These are phyloP conservation scores for Halichoeres trimaculatus DNA, from an alignment of 2,113 vertebrate genomes.

Conservation along the genomic window DNA sequence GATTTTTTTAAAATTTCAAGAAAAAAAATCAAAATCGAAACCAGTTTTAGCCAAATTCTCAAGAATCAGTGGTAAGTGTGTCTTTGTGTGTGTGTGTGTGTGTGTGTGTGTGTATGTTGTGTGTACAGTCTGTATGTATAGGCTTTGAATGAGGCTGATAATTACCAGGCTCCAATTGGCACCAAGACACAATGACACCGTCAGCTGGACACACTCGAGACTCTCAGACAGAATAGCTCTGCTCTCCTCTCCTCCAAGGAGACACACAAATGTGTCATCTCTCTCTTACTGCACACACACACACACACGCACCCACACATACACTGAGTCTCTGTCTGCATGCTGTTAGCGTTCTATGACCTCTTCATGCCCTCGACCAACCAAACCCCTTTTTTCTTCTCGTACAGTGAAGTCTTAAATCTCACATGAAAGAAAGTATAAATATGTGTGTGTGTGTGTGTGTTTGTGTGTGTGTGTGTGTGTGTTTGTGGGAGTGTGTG, in stretches of 20 bases:
- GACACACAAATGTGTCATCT: slow-evolving; percentile 42
- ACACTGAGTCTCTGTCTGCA: slow-evolving; percentile 36
- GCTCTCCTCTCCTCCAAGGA: slow-evolving; percentile 58
- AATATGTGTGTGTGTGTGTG: not conserved
- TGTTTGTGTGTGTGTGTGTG: not conserved
- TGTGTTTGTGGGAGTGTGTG: too few species aligned
- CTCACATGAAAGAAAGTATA: slow-evolving; percentile 11
- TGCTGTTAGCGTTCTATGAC: slow-evolving; percentile 38
- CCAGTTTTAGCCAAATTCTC: too few species aligned
- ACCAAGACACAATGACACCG: slow-evolving; percentile 56
- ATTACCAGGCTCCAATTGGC: slow-evolving; percentile 66
- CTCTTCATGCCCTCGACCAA: slow-evolving; percentile 36
- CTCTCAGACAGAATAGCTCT: slow-evolving; percentile 52
- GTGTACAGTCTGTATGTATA: slow-evolving; percentile 15
- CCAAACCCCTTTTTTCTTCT: not conserved
- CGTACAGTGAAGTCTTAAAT: not conserved
- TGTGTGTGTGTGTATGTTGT: slow-evolving; percentile 14
- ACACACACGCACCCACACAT: slow-evolving; percentile 24
- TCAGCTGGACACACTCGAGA: slow-evolving; percentile 70
- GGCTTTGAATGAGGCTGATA: slow-evolving; percentile 58
- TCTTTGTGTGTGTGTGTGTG: slow-evolving; percentile 3
- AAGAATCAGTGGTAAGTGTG: too few species aligned
- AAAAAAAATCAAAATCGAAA: too few species aligned
- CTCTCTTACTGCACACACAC: slow-evolving; percentile 13
- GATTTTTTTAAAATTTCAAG: too few species aligned